Evolutionary conservation across 2,888 invertebrate genomes (phyloP), one percentile per base, ranked within the genome.

Genomic region (Dolichopus griseipennis): DNA sequence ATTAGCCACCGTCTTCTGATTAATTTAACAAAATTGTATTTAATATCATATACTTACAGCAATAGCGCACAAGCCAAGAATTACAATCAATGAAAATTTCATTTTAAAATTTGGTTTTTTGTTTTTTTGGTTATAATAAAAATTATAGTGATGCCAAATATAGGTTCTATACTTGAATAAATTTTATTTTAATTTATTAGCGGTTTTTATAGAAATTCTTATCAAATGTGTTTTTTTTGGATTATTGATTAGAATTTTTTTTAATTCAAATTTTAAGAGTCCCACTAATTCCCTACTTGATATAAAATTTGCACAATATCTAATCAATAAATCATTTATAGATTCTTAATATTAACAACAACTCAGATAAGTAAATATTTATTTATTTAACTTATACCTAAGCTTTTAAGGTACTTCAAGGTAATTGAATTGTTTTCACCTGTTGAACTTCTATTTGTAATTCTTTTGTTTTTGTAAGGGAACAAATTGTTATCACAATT

Each of bases 51-150:
- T 61, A 20, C 34, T 68, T 34, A 68, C 68, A 65, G 22, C 20
- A 62, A 65, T 18, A 21, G 61, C 65, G 20, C 68, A 68, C 52
- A 68, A 15, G 12, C 65, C 65, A 33, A 68, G 33, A 8, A 68
- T 34, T 22, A 65, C 65, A 61, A 68, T 18, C 3, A 68, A 10
- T 41, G 65, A 21, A 21, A 65, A 34, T 37, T 65, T 68, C 68
- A 68, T 68, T 18, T 61, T 67, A 5, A 61, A 41, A 22, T 34
- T 2, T 7, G 52, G 9, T 52, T 27, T 27, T 52, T 52, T 18
- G 2, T 52, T 52, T 18, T 52, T 15, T n/a, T n/a, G n/a, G n/a
- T n/a, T 4, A 27, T 27, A 27, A 27, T 27, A 27, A 27, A 27
- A 27, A 27, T 4, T 27, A 2, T 41, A 2, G 41, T 41, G 41